Conservation (phyloP, 2,113 vertebrate species). For the Chitala chitala region DNA sequence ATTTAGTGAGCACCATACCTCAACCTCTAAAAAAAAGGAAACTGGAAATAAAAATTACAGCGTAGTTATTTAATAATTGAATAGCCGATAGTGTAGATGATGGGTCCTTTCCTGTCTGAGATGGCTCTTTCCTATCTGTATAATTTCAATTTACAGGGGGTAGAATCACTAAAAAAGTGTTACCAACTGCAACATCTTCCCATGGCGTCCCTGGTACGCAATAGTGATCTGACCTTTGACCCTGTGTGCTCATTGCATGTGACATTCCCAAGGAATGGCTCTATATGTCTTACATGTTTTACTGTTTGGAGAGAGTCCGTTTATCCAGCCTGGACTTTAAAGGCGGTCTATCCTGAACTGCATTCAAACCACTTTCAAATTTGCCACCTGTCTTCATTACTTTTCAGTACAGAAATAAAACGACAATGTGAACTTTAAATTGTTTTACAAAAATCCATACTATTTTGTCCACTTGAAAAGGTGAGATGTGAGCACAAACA, state of each 20-base stretch:
- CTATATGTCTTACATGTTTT: background rate
- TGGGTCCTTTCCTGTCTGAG: background rate
- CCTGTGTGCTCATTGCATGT: too few species aligned
- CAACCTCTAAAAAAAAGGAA: background rate
- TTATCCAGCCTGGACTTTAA: background rate
- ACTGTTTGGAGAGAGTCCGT: background rate
- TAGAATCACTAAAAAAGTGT: background rate
- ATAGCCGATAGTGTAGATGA: slow-evolving; percentile 4
- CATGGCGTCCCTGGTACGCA: background rate
- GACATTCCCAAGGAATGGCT: background rate
- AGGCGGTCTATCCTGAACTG: background rate
- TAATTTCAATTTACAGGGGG: background rate
- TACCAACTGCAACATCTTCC: background rate
- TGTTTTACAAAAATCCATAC: background rate
- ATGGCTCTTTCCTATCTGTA: too few species aligned
- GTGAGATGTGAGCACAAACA: background rate
- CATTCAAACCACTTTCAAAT: background rate
- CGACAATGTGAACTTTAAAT: background rate
- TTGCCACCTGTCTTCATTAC: too few species aligned
- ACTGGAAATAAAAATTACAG: background rate
- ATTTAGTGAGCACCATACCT: background rate
- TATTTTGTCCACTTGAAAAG: background rate
- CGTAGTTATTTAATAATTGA: background rate
- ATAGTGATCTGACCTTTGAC: background rate
- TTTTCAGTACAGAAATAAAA: background rate